Evolutionary conservation across 2,113 vertebrate species (phyloP).

Genomic region (Gyps fulvus): DNA sequence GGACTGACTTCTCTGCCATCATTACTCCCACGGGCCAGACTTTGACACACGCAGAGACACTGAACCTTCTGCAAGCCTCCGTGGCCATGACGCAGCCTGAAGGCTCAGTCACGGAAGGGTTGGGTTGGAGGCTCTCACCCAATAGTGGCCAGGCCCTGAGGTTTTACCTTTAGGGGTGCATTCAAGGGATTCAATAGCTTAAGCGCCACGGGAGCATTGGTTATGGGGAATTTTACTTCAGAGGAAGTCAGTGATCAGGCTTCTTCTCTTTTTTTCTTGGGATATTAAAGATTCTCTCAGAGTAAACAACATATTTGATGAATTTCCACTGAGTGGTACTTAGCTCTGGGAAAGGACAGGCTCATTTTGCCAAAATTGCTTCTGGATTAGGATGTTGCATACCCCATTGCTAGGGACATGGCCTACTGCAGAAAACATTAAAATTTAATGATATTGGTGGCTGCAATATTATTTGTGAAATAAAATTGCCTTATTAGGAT

Average conservation of each 20-base stretch:
- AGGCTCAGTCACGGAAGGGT: neutral
- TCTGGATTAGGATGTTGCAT: neutral
- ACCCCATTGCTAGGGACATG: neutral
- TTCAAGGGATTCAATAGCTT: neutral
- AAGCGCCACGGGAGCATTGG: neutral
- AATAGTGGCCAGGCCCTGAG: neutral
- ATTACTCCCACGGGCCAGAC: fast-evolving
- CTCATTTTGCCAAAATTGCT: slow-evolving; percentile 16
- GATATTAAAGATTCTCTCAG: neutral
- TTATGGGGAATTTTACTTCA: neutral
- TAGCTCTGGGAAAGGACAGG: neutral
- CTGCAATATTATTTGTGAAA: slow-evolving; percentile 25
- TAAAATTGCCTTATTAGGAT: neutral
- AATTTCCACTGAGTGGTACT: neutral
- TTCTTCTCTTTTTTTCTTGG: neutral
- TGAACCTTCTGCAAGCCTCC: neutral
- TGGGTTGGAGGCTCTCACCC: neutral
- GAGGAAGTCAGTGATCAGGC: neutral
- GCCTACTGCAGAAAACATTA: slow-evolving; percentile 29
- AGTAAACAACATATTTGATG: neutral
- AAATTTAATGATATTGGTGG: slow-evolving; percentile 5
- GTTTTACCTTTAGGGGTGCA: neutral
- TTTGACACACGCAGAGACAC: neutral
- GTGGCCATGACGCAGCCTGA: neutral
- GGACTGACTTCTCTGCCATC: neutral